Percentiles rank a stretch among this genome's conserved stretches.
Evolutionary conservation across 2,113 vertebrate genomes (phyloP).

Genomic region (Reinhardtius hippoglossoides): DNA sequence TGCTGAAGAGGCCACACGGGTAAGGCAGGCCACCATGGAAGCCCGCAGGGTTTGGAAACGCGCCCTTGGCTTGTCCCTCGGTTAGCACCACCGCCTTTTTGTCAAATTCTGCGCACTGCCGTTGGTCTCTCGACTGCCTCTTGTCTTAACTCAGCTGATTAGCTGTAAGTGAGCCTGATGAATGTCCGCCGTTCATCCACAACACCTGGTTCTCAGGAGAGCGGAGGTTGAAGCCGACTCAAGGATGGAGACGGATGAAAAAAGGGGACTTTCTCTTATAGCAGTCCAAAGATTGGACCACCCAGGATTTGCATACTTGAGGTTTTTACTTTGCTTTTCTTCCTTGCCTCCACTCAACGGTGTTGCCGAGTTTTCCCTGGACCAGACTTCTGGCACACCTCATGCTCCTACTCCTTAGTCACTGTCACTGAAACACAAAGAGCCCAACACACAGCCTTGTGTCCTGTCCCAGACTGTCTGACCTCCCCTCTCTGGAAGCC

Average conservation of each 20-base stretch:
- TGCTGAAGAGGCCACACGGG: conserved; percentile 67
- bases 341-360: conserved; percentile 68
- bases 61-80: conserved; percentile 65
- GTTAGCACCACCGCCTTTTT: conserved; percentile 43
- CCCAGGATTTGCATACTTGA: conserved; percentile 80
- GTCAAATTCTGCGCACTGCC: conserved; percentile 57
- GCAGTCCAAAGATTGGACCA: conserved; percentile 75
- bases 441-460: conserved; percentile 58
- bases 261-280: conserved; percentile 69
- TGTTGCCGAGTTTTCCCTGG: conserved; percentile 75
- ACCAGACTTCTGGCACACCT: conserved; percentile 74
- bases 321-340: conserved; percentile 79
- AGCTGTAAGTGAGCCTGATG: conserved; percentile 77
- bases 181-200: conserved; percentile 75
- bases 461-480: conserved; percentile 74
- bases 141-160: conserved; percentile 72
- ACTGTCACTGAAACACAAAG: conserved; percentile 79
- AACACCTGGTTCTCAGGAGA: conserved; percentile 76
- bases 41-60: conserved; percentile 67
- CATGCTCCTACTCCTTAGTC: conserved; percentile 70
- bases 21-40: conserved; percentile 73
- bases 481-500: conserved; percentile 62
- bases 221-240: conserved; percentile 45
- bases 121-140: conserved; percentile 47
- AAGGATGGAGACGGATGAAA: conserved; percentile 66